These are phyloP conservation scores for Oscheius onirici DNA, from an alignment of 2,888 invertebrate genomes.

Conservation along the genomic window DNA sequence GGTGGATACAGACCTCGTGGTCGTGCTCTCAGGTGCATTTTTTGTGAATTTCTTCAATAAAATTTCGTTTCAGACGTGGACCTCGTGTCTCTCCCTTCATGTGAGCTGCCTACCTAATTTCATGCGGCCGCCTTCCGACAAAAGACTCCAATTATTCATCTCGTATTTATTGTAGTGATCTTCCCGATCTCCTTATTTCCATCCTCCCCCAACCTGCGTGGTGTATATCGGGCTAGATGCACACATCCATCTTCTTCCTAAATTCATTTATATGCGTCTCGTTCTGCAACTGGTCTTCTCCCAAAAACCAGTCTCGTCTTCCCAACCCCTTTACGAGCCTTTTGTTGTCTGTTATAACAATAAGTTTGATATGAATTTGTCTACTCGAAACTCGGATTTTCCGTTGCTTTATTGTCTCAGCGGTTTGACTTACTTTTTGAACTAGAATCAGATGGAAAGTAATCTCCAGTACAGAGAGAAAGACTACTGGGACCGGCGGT, in stretches of 20 bases:
- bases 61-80: conserved; percentile 23
- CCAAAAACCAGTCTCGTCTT: neutral
- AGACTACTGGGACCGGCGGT: conserved; percentile 61
- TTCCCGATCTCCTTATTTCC: conserved; percentile 6
- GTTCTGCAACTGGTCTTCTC: neutral
- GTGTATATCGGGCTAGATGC: conserved; percentile 5
- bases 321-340: neutral
- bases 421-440: neutral
- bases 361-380: neutral
- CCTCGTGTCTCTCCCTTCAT: conserved; percentile 23
- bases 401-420: too few relatives aligned
- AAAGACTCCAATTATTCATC: too few relatives aligned
- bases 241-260: neutral
- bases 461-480: conserved; percentile 54
- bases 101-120: neutral
- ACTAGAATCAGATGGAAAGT: conserved; percentile 40
- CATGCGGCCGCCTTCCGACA: too few relatives aligned
- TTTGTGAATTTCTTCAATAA: neutral
- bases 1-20: conserved; percentile 54
- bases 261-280: conserved; percentile 1
- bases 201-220: too few relatives aligned
- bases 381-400: neutral
- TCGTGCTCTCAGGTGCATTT: conserved; percentile 37
- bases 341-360: conserved; percentile 27
- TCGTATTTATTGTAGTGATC: conserved; percentile 21